These are phyloP conservation scores for Cephus spinipes DNA, from an alignment of 2,888 invertebrate genomes.

Conservation along the genomic window DNA sequence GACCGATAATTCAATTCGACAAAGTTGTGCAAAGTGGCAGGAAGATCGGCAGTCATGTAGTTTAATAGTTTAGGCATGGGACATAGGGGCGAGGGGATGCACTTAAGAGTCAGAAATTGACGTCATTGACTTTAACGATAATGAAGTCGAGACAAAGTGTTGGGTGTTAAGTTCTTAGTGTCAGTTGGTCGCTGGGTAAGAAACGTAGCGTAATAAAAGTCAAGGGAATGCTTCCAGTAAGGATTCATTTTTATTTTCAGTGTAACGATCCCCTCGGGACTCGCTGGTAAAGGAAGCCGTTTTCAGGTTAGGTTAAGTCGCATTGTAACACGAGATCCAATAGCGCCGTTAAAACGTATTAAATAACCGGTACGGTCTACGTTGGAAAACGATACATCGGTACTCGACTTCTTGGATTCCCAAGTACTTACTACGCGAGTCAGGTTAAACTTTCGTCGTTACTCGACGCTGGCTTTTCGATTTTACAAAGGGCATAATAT, in stretches of 20 bases:
- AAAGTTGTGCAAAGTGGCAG: background rate
- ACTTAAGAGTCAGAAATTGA: background rate
- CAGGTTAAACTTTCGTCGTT: background rate
- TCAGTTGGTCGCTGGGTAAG: background rate
- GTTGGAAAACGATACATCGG: constrained; percentile 38
- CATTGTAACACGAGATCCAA: constrained; percentile 55
- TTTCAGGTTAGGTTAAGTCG: background rate
- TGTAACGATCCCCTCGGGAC: background rate
- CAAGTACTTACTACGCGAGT: constrained; percentile 3
- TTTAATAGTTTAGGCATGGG: background rate
- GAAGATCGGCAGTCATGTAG: background rate
- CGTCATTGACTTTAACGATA: background rate
- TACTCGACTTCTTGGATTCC: background rate
- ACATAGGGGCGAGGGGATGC: background rate
- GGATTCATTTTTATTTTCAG: background rate
- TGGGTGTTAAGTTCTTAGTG: background rate
- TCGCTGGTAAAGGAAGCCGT: background rate
- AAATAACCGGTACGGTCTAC: constrained; percentile 37
- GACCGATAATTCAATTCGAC: background rate
- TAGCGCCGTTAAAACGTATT: constrained; percentile 57
- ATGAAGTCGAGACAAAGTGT: background rate
- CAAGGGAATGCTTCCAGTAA: background rate
- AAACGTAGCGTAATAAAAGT: background rate
- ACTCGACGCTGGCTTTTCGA: background rate
- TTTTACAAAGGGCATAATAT: background rate